Conservation (phyloP, 2,888 invertebrate genomes). For the Cacoxenus indagator region DNA sequence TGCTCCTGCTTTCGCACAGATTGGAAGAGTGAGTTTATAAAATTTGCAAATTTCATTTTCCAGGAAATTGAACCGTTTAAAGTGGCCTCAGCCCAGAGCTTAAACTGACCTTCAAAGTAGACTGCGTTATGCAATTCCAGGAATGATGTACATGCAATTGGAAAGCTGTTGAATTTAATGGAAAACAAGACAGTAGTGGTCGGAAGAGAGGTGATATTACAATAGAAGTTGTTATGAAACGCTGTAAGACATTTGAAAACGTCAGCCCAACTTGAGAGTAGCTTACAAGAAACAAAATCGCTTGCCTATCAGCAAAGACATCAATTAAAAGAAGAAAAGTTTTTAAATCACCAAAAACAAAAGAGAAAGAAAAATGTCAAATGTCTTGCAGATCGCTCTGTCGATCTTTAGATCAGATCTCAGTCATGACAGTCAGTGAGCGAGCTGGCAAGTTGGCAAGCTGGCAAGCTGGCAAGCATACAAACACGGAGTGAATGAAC, state of each 20-base stretch:
- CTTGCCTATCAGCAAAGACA: not conserved
- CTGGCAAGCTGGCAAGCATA: not conserved
- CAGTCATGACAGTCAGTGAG: constrained; percentile 18
- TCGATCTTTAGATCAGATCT: constrained; percentile 15
- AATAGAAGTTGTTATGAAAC: not conserved
- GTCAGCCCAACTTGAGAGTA: not conserved
- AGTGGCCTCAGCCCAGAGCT: not conserved
- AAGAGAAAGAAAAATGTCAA: constrained; percentile 27
- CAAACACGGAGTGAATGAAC: constrained; percentile 21
- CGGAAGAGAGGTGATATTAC: not conserved
- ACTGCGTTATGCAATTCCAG: not conserved
- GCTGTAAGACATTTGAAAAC: not conserved
- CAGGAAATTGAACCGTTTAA: constrained; percentile 38
- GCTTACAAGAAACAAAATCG: not conserved
- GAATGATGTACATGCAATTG: not conserved
- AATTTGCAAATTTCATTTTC: constrained; percentile 43
- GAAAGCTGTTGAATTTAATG: too few relatives aligned
- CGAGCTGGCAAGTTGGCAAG: not conserved
- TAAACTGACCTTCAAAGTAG: not conserved
- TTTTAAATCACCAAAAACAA: constrained; percentile 32
- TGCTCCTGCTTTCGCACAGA: not conserved
- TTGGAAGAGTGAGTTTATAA: constrained; percentile 30
- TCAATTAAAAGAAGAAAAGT: constrained; percentile 44
- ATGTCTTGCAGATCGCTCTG: constrained; percentile 27
- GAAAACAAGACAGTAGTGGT: too few relatives aligned